These are phyloP conservation scores for Cremastobaeus sp. DNA, from an alignment of 2,888 invertebrate genomes.

Conservation along the genomic window DNA sequence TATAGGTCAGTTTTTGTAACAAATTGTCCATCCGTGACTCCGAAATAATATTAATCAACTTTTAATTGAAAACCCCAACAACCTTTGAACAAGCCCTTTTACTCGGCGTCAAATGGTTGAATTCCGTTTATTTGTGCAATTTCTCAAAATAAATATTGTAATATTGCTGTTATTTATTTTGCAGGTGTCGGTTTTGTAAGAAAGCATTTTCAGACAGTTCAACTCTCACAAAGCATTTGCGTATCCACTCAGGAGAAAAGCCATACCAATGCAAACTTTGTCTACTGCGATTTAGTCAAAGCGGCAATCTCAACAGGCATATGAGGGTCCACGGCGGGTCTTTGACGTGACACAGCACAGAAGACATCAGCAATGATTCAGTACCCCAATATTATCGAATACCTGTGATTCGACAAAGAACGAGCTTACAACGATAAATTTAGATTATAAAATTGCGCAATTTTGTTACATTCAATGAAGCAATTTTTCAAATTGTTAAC, in stretches of 20 bases:
- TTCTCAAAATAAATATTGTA: no score
- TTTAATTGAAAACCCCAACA: no score
- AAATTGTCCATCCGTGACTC: no score
- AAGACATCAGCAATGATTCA: slow-evolving; percentile 61
- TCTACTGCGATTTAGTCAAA: slow-evolving; percentile 96
- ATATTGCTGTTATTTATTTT: no score
- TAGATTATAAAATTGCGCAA: slow-evolving; percentile 48
- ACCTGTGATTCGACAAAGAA: slow-evolving; percentile 75
- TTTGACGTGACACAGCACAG: slow-evolving; percentile 74
- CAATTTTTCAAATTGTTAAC: neutral
- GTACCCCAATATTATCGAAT: slow-evolving; percentile 74
- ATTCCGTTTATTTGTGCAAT: no score
- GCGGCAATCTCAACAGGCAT: slow-evolving; percentile 98
- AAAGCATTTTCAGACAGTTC: slow-evolving; percentile 99
- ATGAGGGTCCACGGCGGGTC: slow-evolving; percentile 94
- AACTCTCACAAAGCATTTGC: slow-evolving; percentile 96
- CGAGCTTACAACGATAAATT: slow-evolving; percentile 69
- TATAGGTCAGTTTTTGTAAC: no score
- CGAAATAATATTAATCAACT: no score
- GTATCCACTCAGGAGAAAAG: slow-evolving; percentile 95
- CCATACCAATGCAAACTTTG: slow-evolving; percentile 99
- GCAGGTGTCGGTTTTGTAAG: slow-evolving; percentile 94
- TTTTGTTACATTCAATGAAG: slow-evolving; percentile 7
- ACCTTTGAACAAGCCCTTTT: no score
- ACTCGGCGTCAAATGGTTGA: no score